Base-by-base conservation (phyloP, 2,888 invertebrate species). In the Pseudoips prasinana region DNA sequence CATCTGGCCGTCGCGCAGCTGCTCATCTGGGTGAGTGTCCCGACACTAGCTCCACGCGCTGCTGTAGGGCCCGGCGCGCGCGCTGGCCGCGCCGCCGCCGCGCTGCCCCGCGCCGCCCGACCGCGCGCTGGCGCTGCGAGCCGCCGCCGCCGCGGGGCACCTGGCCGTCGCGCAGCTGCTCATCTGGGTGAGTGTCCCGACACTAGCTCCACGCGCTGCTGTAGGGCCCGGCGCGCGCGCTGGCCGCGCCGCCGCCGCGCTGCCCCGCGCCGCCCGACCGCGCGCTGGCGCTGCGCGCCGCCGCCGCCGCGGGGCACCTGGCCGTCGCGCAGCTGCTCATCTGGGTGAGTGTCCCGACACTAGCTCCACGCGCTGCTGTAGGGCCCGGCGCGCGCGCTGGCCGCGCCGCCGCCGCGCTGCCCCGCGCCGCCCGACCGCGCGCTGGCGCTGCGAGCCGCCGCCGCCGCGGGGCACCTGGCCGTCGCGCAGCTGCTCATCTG, bases 1-100 rank as follows among this genome's bases (percentile, higher is more conserved):
- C 96, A 96, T 70, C 90, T 97, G 46, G 94, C 97, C 33, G 94
- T 97, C 64, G 95, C 97, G 7, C 98, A 98, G 79, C 91, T 98
- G 25, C 90, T 98, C 26, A 93, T 98, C 73, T 98, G 98, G 98
- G 98, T 98, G 6, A 1, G 37, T 20, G 4, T n/a, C n/a, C n/a
- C n/a, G 7, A n/a, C 4, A 17, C 94, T 97, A 75, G 89, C n/a
- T n/a, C n/a, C n/a, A n/a, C n/a, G n/a, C n/a, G n/a, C n/a, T 47
- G 96, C 17, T 22, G 18, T 14, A 5, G 14, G n/a, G n/a, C n/a
- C 64, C 85, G 10, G 68, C 73, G 44, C 64, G 79, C 33, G 60
- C 94, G 95, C 60, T 94, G 93, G 95, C 92, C 96, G 20, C 54
- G 39, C 31, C 19, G 23, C 31, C 10, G 19, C 31, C 25, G 25